phyloP scores from a whole-genome alignment of 2,888 invertebrate species.

The Dryomyza anilis region DNA sequence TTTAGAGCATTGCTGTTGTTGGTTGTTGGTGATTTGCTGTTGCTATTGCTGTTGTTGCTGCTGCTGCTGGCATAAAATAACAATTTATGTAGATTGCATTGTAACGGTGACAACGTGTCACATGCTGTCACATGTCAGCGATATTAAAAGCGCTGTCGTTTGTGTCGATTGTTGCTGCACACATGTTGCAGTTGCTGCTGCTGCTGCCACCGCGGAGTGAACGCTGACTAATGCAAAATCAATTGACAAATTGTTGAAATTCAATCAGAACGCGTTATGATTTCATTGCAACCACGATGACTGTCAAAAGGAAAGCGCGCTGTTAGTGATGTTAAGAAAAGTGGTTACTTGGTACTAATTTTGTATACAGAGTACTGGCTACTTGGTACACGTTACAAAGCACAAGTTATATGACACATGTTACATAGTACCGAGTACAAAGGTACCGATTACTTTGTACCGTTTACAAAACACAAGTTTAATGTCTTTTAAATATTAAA shows the following conservation, averaged over 20 bases:
- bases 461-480: no score
- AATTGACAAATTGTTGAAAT: constrained; percentile 31
- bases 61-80: constrained; percentile 35
- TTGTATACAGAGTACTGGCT: no score
- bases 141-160: constrained; percentile 6
- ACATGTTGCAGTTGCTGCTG: background rate
- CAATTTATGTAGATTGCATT: constrained; percentile 54
- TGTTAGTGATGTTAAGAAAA: no score
- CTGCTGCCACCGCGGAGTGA: background rate
- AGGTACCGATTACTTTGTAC: no score
- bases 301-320: no score
- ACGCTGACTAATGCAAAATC: constrained; percentile 21
- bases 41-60: no score
- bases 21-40: constrained; percentile 19
- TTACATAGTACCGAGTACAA: no score
- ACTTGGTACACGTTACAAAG: no score
- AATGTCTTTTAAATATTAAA: no score
- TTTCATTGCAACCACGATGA: background rate
- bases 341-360: no score
- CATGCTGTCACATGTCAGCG: constrained; percentile 47
- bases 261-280: constrained; percentile 4
- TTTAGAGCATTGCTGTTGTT: no score
- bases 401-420: no score
- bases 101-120: constrained; percentile 55
- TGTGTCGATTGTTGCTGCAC: background rate